Evolutionary conservation across 2,888 invertebrate genomes (phyloP), one percentile per base, ranked within the genome.

Genomic region (Lasiommata megera): DNA sequence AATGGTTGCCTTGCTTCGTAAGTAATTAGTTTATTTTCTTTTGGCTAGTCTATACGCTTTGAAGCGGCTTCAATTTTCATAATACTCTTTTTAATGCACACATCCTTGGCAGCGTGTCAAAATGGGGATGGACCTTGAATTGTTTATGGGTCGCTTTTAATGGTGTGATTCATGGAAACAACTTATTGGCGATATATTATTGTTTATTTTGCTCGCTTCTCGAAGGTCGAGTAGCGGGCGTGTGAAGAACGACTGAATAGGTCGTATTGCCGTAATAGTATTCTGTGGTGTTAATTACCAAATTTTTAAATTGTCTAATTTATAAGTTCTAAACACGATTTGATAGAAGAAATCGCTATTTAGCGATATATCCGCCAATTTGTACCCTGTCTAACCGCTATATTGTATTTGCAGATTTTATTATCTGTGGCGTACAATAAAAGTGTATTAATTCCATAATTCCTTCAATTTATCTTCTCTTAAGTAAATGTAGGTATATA

Each of bases 51-150:
- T 14, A 36, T 38, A 14, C 16, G 41, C 31, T 53, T 9, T 11
- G 47, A 48, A 6, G 52, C 54, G 3, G 34, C 28, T 36, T 17
- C 14, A 3, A n/a, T 31, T 17, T 36, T 43, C 43, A n/a, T 59
- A 41, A 17, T 59, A 43, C 37, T 53, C 34, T 63, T 54, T 37
- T 46, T 51, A 58, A 54, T 59, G 54, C 38, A 50, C 57, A 62
- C 56, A 58, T 62, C 46, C 55, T 67, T 77, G 76, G 78, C 78
- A 77, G 53, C 53, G 58, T 64, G 63, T 63, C 71, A 71, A 58
- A 67, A 68, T 66, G 54, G 28, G 23, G 36, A 58, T 72, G 69
- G 56, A 61, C 62, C 60, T 64, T 64, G 62, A 55, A 69, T 56
- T 62, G 66, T 69, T 74, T 66, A 73, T 58, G 62, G 58, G 57